Evolutionary conservation across 1,140 invertebrate genomes (phyloP), one percentile per base, ranked within the genome.

Genomic region (Lineus longissimus): DNA sequence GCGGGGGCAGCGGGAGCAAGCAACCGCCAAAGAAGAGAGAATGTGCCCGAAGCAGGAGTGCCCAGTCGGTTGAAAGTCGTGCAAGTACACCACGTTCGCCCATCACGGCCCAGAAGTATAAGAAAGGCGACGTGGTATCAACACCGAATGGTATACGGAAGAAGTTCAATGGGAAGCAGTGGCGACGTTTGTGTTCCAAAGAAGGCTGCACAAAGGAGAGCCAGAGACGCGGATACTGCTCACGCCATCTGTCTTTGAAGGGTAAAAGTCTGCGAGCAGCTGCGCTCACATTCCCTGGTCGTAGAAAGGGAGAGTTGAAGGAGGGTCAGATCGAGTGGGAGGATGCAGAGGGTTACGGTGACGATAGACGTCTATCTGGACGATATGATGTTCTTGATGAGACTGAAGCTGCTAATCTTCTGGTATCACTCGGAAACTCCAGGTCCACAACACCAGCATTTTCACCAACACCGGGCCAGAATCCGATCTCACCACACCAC

Each of bases 101-200:
- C 64, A 73, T 71, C 56, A 68, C 93, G 25, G 70, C 93, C 76
- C 92, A 94, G 82, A 96, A 95, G 81, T 97, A 96, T 83, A 97
- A 97, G 84, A 98, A 99, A 84, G 97, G 96, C 65, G 96, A 99
- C 82, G 92, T 98, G 72, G 94, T 99, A 33, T 89, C 91, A 30
- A 96, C 93, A 55, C 92, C 94, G 54, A 96, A 93, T 76, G 96
- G 96, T 67, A 95, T 98, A 70, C 85, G 95, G 2, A 98, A 98
- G 84, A 98, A 98, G 84, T 99, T 96, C 81, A 99, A 99, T 85
- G 97, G 97, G 4, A 98, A 98, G 84, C 97, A 98, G 79, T 98
- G 96, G 97, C 86, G 96, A 67, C 86, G 96, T 73, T 86, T 99
- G 43, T 97, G 94, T 81, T 95, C 93, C 63, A 93, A 92, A 81